These are phyloP conservation scores for Aphis craccivora DNA, from an alignment of 1,140 invertebrate species.

Conservation along the genomic window DNA sequence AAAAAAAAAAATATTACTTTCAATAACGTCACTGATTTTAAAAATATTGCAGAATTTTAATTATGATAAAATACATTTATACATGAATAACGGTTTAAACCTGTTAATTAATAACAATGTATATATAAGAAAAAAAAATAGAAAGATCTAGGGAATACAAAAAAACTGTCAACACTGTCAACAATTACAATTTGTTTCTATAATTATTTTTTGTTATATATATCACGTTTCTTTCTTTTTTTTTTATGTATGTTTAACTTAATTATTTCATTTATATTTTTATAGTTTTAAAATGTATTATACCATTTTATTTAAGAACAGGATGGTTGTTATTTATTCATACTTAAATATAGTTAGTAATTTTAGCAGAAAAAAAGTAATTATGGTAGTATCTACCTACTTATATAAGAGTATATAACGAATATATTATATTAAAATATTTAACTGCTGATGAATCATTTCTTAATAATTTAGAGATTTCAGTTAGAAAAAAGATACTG, in stretches of 20 bases:
- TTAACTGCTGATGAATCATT: not conserved
- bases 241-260: not conserved
- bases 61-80: no score
- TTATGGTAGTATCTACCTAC: not conserved
- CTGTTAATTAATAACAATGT: not conserved
- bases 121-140: not conserved
- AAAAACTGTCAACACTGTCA: not conserved
- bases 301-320: not conserved
- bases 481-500: no score
- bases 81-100: not conserved
- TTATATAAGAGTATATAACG: not conserved
- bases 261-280: not conserved
- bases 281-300: not conserved
- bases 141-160: not conserved
- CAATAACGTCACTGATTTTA: no score
- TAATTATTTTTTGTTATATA: not conserved
- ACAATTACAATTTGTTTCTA: not conserved
- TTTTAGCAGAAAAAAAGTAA: not conserved
- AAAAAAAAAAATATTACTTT: no score
- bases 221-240: not conserved
- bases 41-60: no score
- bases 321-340: not conserved
- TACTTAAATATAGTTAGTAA: not conserved
- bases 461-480: not conserved
- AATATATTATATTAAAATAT: not conserved